These are phyloP conservation scores for Mactra quadrangularis DNA, from an alignment of 1,140 invertebrate species.

Conservation along the genomic window DNA sequence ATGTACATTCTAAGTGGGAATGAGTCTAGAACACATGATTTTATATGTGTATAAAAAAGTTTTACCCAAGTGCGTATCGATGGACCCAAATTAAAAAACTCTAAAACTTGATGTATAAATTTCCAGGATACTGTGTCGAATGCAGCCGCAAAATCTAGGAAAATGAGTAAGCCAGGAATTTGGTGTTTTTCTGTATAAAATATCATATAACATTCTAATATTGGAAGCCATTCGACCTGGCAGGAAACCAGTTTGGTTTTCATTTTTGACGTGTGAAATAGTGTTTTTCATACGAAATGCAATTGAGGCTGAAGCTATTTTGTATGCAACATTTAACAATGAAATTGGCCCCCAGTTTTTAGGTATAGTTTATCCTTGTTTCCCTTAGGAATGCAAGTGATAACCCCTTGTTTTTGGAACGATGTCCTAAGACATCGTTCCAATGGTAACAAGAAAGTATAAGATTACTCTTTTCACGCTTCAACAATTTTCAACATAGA, in stretches of 20 bases:
- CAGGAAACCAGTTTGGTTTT: constrained; percentile 21
- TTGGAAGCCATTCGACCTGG: background rate
- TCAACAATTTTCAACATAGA: no score
- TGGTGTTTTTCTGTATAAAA: constrained; percentile 1
- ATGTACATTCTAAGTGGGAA: no score
- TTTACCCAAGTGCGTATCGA: background rate
- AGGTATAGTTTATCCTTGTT: no score
- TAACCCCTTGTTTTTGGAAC: constrained; percentile 6
- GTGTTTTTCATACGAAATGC: constrained; percentile 26
- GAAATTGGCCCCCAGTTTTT: no score
- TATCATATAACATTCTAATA: constrained; percentile 1
- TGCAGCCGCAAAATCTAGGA: no score
- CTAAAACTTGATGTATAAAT: no score
- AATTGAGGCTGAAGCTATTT: constrained; percentile 30
- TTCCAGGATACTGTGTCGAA: no score
- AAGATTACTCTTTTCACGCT: no score
- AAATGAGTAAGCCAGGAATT: no score
- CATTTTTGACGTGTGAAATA: constrained; percentile 6
- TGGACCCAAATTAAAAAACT: constrained; percentile 23
- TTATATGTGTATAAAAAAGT: background rate
- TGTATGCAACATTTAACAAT: constrained; percentile 12
- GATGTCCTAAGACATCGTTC: no score
- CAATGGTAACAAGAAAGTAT: no score
- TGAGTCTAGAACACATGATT: constrained; percentile 17
- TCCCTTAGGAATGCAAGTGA: constrained; percentile 26